These are phyloP conservation scores for Orestias chungarensis DNA, from an alignment of 2,797 vertebrate species.

Conservation along the genomic window DNA sequence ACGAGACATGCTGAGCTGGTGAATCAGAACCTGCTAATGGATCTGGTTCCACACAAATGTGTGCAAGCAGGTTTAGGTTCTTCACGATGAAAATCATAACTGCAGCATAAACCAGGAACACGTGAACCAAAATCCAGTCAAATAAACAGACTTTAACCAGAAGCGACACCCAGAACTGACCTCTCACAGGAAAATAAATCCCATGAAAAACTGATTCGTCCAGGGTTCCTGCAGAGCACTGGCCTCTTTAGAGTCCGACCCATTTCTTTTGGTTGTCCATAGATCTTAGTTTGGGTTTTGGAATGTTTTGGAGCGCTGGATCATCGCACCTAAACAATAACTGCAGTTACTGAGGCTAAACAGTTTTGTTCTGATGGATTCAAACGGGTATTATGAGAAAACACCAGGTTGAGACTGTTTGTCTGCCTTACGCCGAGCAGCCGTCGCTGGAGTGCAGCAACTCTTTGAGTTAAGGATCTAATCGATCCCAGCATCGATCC, in stretches of 20 bases:
- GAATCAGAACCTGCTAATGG: not conserved
- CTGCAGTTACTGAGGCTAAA: no score
- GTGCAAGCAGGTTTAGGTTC: not conserved
- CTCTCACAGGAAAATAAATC: no score
- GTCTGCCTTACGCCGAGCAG: not conserved
- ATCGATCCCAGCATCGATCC: not conserved
- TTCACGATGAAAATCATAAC: not conserved
- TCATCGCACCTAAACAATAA: not conserved
- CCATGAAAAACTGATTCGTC: no score
- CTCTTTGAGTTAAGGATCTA: not conserved
- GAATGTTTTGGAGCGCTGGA: not conserved
- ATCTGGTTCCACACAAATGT: not conserved
- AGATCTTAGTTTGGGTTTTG: no score
- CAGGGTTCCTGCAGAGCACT: not conserved
- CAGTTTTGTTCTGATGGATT: no score
- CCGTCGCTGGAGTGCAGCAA: no score
- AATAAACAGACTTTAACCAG: not conserved
- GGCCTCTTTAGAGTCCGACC: no score
- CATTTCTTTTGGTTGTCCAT: not conserved
- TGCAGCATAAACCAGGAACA: no score
- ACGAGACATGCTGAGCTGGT: not conserved
- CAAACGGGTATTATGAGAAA: not conserved
- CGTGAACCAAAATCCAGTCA: not conserved
- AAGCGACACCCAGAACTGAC: not conserved
- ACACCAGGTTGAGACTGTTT: not conserved